Conservation (phyloP, 2,113 vertebrate species). For the Anseranas semipalmata region DNA sequence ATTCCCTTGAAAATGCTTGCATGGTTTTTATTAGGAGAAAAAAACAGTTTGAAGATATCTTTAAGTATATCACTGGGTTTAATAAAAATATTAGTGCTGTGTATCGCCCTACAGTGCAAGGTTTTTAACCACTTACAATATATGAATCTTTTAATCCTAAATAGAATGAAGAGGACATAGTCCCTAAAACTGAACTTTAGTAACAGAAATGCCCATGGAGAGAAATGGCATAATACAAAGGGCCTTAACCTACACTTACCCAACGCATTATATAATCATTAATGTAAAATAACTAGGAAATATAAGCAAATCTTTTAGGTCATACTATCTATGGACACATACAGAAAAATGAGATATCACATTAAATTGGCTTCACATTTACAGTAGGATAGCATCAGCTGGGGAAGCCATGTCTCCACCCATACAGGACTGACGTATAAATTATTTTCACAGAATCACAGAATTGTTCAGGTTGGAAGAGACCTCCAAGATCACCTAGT, state of each 20-base stretch:
- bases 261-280: background rate
- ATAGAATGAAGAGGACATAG: background rate
- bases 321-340: background rate
- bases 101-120: background rate
- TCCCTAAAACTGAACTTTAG: background rate
- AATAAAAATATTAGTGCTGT: conserved; percentile 7
- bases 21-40: conserved; percentile 22
- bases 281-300: background rate
- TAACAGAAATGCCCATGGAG: background rate
- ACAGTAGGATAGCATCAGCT: background rate
- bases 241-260: background rate
- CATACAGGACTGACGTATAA: background rate
- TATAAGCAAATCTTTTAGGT: accelerated
- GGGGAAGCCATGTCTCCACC: background rate
- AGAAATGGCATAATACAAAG: background rate
- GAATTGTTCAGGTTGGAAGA: no score
- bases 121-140: background rate
- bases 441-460: no score
- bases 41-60: background rate
- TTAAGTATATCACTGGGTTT: background rate
- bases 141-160: background rate
- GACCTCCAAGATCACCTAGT: no score
- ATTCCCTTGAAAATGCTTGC: conserved; percentile 49
- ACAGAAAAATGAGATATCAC: background rate
- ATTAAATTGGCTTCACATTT: background rate